Base-by-base conservation (phyloP, 2,797 vertebrate species). In the Liasis olivaceus region DNA sequence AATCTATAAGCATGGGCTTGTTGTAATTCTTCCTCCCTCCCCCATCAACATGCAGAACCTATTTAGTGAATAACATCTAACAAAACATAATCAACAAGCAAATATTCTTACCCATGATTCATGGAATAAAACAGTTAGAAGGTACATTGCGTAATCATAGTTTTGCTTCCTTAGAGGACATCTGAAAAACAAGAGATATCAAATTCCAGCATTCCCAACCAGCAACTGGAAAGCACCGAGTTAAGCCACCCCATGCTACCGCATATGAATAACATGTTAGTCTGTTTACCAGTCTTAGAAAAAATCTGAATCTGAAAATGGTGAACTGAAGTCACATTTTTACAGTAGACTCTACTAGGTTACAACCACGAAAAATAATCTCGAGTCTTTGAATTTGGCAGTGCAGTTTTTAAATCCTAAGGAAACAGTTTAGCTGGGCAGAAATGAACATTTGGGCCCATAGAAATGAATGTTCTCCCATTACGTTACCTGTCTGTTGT, bases 71-170 rank as follows among this genome's bases (percentile, higher is more conserved):
- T 11, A 47, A 42, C 42, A 51, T 56, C 17, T 69, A 77, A 60
- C 3, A 22, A 90, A 47, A 60, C 1, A 8, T 20, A 88, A 81
- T 17, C 3, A 13, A 81, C 42, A 63, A 54, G 58, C 42, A 58
- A 36, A 11, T 6, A 64, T 56, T 64, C 99, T 99, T 98, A 99
- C 99, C 99, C 99, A 99, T 13, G 99, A 99, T 95, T 99, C 99
- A 3, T 99, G 99, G 97, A 99, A 99, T 56, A 99, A 97, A 93
- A 99, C 99, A 2, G 99, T 99, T 20, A 99, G 98, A 72, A 99
- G 98, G 96, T 99, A 99, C 95, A 98, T 95, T 92, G 98, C 98
- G 3, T 99, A 98, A 95, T 99, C 98, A 36, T 97, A 97, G 94
- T 99, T 99, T 98, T 99, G 99, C 93, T 97, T 97, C 95, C 97